phyloP scores from a whole-genome alignment of 2,888 invertebrate genomes.

The Dioctria rufipes region DNA sequence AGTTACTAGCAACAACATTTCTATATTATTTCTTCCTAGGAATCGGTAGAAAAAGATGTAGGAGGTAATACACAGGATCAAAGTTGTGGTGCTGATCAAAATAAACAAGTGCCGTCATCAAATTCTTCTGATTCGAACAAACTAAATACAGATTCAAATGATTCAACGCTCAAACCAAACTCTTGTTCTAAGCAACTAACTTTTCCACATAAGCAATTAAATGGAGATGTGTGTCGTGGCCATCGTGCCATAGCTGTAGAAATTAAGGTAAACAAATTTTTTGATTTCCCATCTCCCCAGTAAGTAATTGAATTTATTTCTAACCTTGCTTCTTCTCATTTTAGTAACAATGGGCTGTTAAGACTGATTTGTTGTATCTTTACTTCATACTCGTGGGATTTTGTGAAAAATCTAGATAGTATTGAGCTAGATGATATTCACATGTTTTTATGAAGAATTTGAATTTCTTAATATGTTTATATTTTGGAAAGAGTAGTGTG shows the following conservation, averaged over 20 bases:
- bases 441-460: slow-evolving; percentile 28
- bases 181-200: slow-evolving; percentile 32
- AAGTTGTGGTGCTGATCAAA: background rate
- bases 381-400: slow-evolving; percentile 3
- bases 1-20: background rate
- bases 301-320: slow-evolving; percentile 4
- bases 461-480: slow-evolving; percentile 23
- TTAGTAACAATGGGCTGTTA: slow-evolving; percentile 38
- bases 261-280: slow-evolving; percentile 35
- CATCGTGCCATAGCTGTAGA: slow-evolving; percentile 35
- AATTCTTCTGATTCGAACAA: background rate
- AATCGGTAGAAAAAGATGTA: slow-evolving; percentile 7
- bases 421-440: slow-evolving; percentile 27
- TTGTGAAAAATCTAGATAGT: slow-evolving; percentile 26
- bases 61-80: background rate
- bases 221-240: slow-evolving; percentile 33
- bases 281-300: background rate
- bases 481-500: slow-evolving; percentile 31
- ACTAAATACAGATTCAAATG: background rate
- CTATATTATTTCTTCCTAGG: background rate
- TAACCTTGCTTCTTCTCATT: background rate
- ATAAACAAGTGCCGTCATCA: background rate
- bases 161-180: slow-evolving; percentile 1
- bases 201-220: slow-evolving; percentile 38
- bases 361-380: slow-evolving; percentile 50